These are phyloP conservation scores for Pipistrellus kuhlii DNA, from an alignment of 2,797 vertebrate genomes.

Conservation along the genomic window DNA sequence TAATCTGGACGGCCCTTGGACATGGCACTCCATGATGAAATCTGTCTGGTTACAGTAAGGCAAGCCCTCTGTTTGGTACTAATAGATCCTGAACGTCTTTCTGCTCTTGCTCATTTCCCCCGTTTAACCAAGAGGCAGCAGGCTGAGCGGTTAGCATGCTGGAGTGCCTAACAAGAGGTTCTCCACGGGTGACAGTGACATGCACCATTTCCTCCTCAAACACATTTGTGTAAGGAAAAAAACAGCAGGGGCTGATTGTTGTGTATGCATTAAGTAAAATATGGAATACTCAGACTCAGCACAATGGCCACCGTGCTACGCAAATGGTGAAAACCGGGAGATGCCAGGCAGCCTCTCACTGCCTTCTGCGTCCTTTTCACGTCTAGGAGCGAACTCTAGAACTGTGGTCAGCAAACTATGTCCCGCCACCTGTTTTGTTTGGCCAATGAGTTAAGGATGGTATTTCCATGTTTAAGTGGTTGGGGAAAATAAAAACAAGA, in stretches of 20 bases:
- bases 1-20: accelerated
- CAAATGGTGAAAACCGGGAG: background rate
- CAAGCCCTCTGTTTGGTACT: background rate
- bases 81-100: background rate
- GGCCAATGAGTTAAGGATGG: background rate
- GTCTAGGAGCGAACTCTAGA: background rate
- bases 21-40: accelerated
- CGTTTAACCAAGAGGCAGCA: background rate
- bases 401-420: accelerated
- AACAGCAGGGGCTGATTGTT: background rate
- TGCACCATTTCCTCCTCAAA: background rate
- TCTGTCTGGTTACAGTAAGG: background rate
- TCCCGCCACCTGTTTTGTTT: background rate
- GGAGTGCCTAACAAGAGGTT: background rate
- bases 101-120: background rate
- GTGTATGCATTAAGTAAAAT: background rate
- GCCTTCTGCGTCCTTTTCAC: background rate
- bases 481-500: background rate
- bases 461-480: background rate
- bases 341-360: background rate
- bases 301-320: background rate
- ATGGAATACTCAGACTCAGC: background rate
- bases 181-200: background rate
- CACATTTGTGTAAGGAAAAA: background rate
- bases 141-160: background rate